These are phyloP conservation scores for Graphium colonna DNA, from an alignment of 2,888 invertebrate genomes.

Conservation along the genomic window DNA sequence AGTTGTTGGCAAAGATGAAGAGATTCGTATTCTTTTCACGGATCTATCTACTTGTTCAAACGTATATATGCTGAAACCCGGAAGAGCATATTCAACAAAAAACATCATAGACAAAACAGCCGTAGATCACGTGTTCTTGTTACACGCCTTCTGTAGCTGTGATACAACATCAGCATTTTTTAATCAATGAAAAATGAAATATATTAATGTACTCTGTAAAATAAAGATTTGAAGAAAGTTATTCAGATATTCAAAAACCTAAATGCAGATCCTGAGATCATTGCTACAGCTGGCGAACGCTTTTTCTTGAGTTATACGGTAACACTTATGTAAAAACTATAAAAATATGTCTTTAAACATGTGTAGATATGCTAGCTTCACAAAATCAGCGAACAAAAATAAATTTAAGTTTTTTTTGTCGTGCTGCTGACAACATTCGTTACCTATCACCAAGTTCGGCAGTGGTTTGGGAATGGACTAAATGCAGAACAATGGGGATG, in stretches of 20 bases:
- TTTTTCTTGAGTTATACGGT: conserved; percentile 13
- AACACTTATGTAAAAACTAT: conserved; percentile 5
- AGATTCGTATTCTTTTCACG: too few relatives aligned
- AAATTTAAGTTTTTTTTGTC: background rate
- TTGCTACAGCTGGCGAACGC: conserved; percentile 15
- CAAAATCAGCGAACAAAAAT: conserved; percentile 12
- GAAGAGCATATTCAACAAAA: too few relatives aligned
- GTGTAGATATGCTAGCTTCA: conserved; percentile 12
- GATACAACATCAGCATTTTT: too few relatives aligned
- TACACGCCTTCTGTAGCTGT: too few relatives aligned
- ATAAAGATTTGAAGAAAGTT: conserved; percentile 28
- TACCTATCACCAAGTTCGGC: conserved; percentile 22
- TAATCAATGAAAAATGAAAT: too few relatives aligned
- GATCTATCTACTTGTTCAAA: too few relatives aligned
- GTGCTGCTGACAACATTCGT: conserved; percentile 20
- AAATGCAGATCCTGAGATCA: conserved; percentile 26
- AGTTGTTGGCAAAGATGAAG: too few relatives aligned
- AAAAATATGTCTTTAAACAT: conserved; percentile 10
- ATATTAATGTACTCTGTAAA: conserved; percentile 30
- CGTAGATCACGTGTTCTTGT: too few relatives aligned
- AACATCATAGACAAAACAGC: too few relatives aligned
- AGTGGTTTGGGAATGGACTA: conserved; percentile 19
- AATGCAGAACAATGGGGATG: background rate
- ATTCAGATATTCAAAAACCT: conserved; percentile 27
- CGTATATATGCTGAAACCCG: too few relatives aligned